Evolutionary conservation across 2,113 vertebrate species (phyloP), one percentile per base, ranked within the genome.

Genomic region (Clinocottus analis): DNA sequence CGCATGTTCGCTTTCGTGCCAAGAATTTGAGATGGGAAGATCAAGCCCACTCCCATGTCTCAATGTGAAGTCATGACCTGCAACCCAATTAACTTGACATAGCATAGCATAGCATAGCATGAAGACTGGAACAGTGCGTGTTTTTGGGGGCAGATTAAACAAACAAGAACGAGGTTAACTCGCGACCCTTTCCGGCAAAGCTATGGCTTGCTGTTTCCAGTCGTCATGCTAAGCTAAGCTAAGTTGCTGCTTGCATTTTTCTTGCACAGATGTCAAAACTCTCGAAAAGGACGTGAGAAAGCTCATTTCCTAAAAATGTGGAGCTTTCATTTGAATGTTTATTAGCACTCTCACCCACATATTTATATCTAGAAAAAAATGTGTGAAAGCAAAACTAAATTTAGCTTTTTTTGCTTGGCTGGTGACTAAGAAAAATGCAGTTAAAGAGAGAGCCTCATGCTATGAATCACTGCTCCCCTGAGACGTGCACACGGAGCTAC

Each of bases 401-500:
- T 27, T 75, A 56, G 64, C 65, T 70, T 2, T 47, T 72, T 77
- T 16, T 47, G 31, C 35, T 51, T 11, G 16, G 63, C 43, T 75
- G 56, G 53, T 86, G 82, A 90, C 81, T 83, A 71, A 83, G 72
- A 85, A 88, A 80, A 83, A 53, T 87, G 79, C 71, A 78, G 76
- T 27, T 82, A 51, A 86, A 77, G 25, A 19, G 65, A 80, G 43
- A 74, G n/a, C 43, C 23, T 73, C 33, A 63, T 72, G 59, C 56
- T 76, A 23, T 91, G 91, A 90, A 76, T 87, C 88, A 86, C 31
- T 3, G 47, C 27, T 66, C 90, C 76, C 62, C 35, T 37, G 82
- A 72, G 82, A 76, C 62, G 60, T 79, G 59, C 58, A 79, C 81
- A 68, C 75, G 72, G 74, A 62, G 85, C 56, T 19, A 25, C 69